Evolutionary conservation across 2,113 vertebrate genomes (phyloP).

Genomic region (Gymnarchus niloticus): DNA sequence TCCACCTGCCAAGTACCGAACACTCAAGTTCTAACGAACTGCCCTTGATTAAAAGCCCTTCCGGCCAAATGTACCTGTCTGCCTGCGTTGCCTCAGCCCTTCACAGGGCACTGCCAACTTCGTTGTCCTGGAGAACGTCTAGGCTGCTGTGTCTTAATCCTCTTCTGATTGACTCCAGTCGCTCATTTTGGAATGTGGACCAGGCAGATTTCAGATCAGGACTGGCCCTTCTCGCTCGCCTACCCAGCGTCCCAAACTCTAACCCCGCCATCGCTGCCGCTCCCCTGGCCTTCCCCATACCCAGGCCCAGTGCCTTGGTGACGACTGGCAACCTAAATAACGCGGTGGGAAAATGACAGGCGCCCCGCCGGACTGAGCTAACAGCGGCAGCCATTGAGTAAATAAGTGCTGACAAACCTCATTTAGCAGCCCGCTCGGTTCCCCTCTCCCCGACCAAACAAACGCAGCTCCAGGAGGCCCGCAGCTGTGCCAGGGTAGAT

Average conservation of each 20-base stretch:
- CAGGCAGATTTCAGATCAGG: too few relatives aligned
- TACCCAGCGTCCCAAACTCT: neutral
- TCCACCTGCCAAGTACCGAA: neutral
- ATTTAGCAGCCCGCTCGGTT: conserved; percentile 22
- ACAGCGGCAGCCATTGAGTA: conserved; percentile 20
- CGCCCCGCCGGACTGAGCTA: neutral
- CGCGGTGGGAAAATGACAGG: neutral
- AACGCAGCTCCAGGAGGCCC: neutral
- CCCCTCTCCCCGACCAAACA: conserved; percentile 20
- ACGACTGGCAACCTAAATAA: neutral
- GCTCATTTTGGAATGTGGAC: too few relatives aligned
- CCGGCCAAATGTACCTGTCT: neutral
- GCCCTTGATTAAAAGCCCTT: neutral
- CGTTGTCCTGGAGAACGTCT: neutral
- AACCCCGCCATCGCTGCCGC: neutral
- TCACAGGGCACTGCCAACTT: neutral
- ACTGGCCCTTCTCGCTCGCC: neutral
- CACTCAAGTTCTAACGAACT: neutral
- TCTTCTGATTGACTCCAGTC: neutral
- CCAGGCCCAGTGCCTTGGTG: conserved; percentile 1
- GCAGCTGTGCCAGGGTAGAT: neutral
- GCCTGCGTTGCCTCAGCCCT: neutral
- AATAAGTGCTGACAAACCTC: conserved; percentile 26
- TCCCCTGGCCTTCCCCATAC: neutral
- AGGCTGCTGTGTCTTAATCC: neutral